Evolutionary conservation across 2,888 invertebrate species (phyloP), one percentile per base, ranked within the genome.

Genomic region (Polia nebulosa): DNA sequence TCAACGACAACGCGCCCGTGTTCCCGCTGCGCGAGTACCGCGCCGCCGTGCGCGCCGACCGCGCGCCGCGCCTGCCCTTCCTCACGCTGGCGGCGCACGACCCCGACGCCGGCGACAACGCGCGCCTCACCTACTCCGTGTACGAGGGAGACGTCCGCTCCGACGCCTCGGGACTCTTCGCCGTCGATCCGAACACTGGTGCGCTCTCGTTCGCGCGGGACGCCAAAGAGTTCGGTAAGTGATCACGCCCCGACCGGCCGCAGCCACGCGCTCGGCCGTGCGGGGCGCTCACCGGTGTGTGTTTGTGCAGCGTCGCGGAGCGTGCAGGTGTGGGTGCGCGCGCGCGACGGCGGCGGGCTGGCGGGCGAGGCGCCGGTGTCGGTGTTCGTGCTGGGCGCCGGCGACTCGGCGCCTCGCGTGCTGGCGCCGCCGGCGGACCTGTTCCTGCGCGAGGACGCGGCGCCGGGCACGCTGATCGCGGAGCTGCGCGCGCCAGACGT

Each of bases 301-400:
- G n/a, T 86, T 7, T 41, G 51, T 11, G 71, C 89, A 97, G 98
- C 97, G 89, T 97, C 97, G 70, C 97, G 97, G 91, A 96, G 97
- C 62, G 97, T 98, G 91, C 98, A 98, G 94, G 98, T 99, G 91
- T 99, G 99, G 94, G 97, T 99, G 60, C 97, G 98, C 72, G 99
- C 98, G 20, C 97, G 97, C 60, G 99, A 99, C 95, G 96, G 96
- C 85, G 99, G 99, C 67, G 97, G 97, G 51, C 97, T 97, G 78
- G 97, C 98, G 90, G 96, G 97, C 45, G 98, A 98, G 89, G 98
- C 98, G 63, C 97, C 99, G 8, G 97, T 99, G 34, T 97, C 97
- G 71, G 97, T 99, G 82, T 96, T 97, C 88, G 97, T 99, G 80
- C 97, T 98, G 96, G 96, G 97, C 57, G 93, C 97, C 2, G 96